Conservation (phyloP, 1,140 invertebrate species). For the Penaeus indicus region DNA sequence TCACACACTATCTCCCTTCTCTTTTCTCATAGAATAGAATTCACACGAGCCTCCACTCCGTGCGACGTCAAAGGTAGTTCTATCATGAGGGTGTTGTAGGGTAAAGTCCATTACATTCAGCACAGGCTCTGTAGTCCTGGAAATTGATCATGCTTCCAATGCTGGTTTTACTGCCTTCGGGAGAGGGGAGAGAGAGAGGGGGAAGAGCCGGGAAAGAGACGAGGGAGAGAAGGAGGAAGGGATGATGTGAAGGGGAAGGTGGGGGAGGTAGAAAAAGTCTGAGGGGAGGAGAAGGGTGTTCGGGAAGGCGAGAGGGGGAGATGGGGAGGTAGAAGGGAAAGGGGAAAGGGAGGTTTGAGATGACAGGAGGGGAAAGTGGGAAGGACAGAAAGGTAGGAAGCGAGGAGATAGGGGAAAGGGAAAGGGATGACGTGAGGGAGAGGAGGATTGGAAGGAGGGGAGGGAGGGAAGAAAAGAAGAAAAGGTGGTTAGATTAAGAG, state of each 20-base stretch:
- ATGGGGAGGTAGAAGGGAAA: background rate
- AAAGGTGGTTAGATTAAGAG: background rate
- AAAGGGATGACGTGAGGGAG: background rate
- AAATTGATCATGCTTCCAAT: too few relatives aligned
- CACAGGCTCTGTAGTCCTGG: too few relatives aligned
- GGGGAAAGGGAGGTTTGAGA: conserved; percentile 15
- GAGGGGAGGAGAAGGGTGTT: background rate
- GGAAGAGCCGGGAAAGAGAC: background rate
- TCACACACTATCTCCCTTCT: too few relatives aligned
- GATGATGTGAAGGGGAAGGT: background rate
- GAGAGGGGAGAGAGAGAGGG: background rate
- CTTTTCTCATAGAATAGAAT: too few relatives aligned
- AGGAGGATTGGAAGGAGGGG: background rate
- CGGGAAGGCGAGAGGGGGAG: background rate
- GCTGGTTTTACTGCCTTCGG: background rate
- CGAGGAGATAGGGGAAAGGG: background rate
- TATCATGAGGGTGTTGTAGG: too few relatives aligned
- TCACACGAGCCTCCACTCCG: too few relatives aligned
- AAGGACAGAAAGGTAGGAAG: background rate
- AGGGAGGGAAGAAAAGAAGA: background rate
- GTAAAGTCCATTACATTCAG: too few relatives aligned
- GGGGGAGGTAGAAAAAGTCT: background rate
- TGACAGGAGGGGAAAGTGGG: background rate
- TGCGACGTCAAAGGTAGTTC: too few relatives aligned
- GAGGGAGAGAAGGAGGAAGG: background rate